These are phyloP conservation scores for Scyliorhinus canicula DNA, from an alignment of 2,797 vertebrate genomes.

Conservation along the genomic window DNA sequence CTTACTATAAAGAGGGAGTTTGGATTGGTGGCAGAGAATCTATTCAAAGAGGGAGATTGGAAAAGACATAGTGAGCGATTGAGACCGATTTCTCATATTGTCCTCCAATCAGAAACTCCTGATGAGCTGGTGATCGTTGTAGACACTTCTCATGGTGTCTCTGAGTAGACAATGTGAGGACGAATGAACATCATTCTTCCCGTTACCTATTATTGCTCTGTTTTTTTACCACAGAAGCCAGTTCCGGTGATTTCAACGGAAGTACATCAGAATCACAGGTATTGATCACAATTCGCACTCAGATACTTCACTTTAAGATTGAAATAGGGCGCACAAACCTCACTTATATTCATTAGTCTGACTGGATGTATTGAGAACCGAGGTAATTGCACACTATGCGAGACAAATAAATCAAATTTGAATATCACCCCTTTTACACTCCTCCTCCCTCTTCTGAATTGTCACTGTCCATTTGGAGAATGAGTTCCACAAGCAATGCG, in stretches of 20 bases:
- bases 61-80: background rate
- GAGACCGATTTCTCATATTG: background rate
- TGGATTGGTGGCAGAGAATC: background rate
- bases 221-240: background rate
- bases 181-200: background rate
- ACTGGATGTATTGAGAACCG: background rate
- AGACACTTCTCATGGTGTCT: background rate
- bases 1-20: too few species aligned
- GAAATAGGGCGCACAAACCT: background rate
- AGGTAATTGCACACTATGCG: background rate
- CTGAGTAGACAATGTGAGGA: background rate
- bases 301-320: background rate
- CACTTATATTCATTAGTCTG: background rate
- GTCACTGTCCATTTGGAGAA: background rate
- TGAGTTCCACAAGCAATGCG: background rate
- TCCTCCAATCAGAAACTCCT: background rate
- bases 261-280: background rate
- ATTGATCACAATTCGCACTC: background rate
- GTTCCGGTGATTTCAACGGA: fast-evolving
- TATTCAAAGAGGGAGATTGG: background rate
- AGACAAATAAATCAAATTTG: background rate
- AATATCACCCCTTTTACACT: background rate
- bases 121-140: background rate
- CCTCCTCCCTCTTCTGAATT: background rate
- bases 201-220: background rate